Evolutionary conservation across 2,113 vertebrate genomes (phyloP).

Genomic region (Zapus hudsonius): DNA sequence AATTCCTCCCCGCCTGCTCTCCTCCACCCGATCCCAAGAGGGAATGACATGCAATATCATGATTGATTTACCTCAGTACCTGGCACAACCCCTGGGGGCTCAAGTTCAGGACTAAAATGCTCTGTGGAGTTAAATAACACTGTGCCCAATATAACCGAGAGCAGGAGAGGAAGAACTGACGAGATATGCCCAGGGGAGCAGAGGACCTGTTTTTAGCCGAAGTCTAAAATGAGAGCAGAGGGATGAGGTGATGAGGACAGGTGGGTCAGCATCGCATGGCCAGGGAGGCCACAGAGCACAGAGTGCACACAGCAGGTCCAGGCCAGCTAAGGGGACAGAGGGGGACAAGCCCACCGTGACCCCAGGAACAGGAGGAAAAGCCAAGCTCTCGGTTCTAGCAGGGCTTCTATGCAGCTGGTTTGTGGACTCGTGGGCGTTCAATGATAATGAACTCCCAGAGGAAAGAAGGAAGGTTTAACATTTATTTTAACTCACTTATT

Average conservation of each 20-base stretch:
- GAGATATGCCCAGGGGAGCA: conserved; percentile 16
- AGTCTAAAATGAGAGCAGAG: not conserved
- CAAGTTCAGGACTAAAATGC: conserved; percentile 36
- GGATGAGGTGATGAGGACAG: not conserved
- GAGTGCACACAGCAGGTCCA: not conserved
- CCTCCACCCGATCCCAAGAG: not conserved
- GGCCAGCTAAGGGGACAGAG: not conserved
- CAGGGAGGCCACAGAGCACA: not conserved
- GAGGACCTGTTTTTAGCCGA: conserved; percentile 43
- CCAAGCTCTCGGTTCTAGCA: not conserved
- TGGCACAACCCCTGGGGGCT: not conserved
- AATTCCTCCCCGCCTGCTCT: not conserved
- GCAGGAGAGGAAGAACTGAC: conserved; percentile 1
- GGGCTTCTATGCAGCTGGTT: not conserved
- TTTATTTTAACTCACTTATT: not conserved
- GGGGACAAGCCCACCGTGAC: not conserved
- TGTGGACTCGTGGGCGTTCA: not conserved
- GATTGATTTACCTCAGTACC: not conserved
- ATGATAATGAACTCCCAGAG: not conserved
- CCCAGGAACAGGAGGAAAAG: not conserved
- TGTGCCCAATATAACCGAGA: not conserved
- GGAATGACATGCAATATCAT: not conserved
- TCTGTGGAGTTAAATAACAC: conserved; percentile 54
- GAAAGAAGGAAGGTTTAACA: not conserved
- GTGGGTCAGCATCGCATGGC: not conserved